Evolutionary conservation across 2,113 vertebrate species (phyloP).

Genomic region (Morone saxatilis): DNA sequence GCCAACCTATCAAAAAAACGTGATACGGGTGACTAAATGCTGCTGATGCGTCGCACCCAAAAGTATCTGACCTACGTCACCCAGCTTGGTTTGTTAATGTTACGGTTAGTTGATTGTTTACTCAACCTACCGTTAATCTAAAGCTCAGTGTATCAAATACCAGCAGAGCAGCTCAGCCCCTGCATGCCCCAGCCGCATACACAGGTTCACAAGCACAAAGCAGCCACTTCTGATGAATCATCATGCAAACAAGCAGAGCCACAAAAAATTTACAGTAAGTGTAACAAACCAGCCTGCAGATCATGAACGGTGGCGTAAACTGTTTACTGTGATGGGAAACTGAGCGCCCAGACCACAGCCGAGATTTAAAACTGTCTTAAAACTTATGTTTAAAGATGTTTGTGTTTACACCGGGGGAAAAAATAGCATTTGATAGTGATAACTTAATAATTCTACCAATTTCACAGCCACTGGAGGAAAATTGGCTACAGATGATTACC

Average conservation of each 20-base stretch:
- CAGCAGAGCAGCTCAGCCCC: constrained; percentile 24
- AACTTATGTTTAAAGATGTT: background rate
- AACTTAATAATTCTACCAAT: background rate
- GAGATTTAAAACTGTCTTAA: background rate
- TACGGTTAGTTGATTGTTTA: constrained; percentile 52
- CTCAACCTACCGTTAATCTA: constrained; percentile 23
- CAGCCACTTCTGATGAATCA: constrained; percentile 67
- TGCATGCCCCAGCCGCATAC: constrained; percentile 13
- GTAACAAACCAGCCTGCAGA: constrained; percentile 48
- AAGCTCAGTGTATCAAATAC: constrained; percentile 39
- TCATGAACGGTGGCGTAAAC: constrained; percentile 40
- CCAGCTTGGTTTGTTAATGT: constrained; percentile 34
- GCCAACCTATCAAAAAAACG: background rate
- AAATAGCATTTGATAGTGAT: background rate
- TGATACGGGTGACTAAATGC: constrained; percentile 38
- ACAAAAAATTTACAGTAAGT: constrained; percentile 34
- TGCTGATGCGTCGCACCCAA: constrained; percentile 33
- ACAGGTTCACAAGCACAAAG: constrained; percentile 37
- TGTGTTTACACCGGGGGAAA: background rate
- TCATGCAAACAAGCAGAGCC: constrained; percentile 66
- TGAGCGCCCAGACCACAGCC: constrained; percentile 18
- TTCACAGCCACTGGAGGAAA: background rate
- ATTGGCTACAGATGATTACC: background rate
- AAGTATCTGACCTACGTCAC: constrained; percentile 39
- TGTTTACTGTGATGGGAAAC: constrained; percentile 58